Base-by-base conservation (phyloP, 2,888 invertebrate species). In the Napeogenes sylphis region DNA sequence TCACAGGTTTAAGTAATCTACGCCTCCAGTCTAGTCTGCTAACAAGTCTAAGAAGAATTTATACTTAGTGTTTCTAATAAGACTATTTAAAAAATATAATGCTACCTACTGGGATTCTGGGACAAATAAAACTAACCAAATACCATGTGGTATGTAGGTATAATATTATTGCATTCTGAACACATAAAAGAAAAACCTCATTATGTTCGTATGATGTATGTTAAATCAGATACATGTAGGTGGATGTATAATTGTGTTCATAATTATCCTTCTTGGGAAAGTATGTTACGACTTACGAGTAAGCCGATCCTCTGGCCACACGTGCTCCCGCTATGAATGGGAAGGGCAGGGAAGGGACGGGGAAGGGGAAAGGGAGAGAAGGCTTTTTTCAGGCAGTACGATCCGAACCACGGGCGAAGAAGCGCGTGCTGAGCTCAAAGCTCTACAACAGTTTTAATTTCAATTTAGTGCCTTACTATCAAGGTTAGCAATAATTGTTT, bases 351-450 rank as follows among this genome's bases (percentile, higher is more conserved):
- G 81, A 78, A 78, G 69, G 70, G 64, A 70, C 59, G 75, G 70
- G 75, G 72, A 71, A 63, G 68, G 68, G 77, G 69, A 70, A 71
- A 69, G 67, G 77, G 77, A 71, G 70, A 66, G 70, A 79, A 89
- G 89, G 87, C 89, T 89, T 90, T 90, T 90, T 90, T 89, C 90
- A 90, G 90, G 88, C 90, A 90, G 90, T 90, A 75, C 75, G 70
- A 72, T 70, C 74, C 75, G 75, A 79, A 72, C 75, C 85, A 83
- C 84, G 78, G 75, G 72, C 73, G 78, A 72, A 69, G 76, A 69
- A 79, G 83, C 80, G 80, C 81, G 88, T 80, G 71, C 70, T 65
- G 61, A 68, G 70, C 69, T 70, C 55, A 45, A 69, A 72, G 71
- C 21, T 21, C 21, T 69, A 73, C 68, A 57, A 59, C 59, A 46